A percentile compares a stretch with the other conserved stretches of the same genome.
Conservation (phyloP, 2,888 invertebrate genomes). For the Antitype chi region DNA sequence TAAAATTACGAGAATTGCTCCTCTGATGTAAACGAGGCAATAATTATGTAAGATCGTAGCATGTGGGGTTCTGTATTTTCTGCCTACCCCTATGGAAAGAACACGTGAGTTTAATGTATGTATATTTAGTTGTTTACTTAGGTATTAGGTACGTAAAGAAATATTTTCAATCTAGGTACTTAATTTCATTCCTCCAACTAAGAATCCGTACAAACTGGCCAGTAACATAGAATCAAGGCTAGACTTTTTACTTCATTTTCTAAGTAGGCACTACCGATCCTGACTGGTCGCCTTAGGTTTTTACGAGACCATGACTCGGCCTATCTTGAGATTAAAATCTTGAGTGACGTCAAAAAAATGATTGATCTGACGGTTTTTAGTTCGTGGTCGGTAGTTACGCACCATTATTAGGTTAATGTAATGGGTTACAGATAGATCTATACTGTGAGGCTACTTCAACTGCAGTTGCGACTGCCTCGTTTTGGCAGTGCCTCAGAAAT, state of each 20-base stretch:
- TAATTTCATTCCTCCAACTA: conserved; percentile 8
- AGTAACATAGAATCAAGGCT: conserved; percentile 37
- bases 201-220: conserved; percentile 24
- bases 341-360: conserved; percentile 38
- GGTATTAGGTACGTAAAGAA: not conserved
- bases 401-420: not conserved
- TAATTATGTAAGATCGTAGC: too few species aligned
- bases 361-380: conserved; percentile 37
- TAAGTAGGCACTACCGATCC: conserved; percentile 25
- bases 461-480: too few species aligned
- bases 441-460: not conserved
- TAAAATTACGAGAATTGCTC: too few species aligned
- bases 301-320: conserved; percentile 49
- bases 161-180: not conserved
- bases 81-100: too few species aligned
- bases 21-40: too few species aligned
- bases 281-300: conserved; percentile 28
- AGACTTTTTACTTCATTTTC: conserved; percentile 42
- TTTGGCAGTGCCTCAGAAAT: too few species aligned
- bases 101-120: too few species aligned
- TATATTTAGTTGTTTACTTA: not conserved
- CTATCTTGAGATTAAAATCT: conserved; percentile 54
- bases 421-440: not conserved
- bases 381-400: conserved; percentile 7
- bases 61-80: too few species aligned